A percentile compares a stretch with the other conserved stretches of the same genome.
These are phyloP conservation scores for Axis porcinus DNA, from an alignment of 2,113 vertebrate genomes.

Conservation along the genomic window DNA sequence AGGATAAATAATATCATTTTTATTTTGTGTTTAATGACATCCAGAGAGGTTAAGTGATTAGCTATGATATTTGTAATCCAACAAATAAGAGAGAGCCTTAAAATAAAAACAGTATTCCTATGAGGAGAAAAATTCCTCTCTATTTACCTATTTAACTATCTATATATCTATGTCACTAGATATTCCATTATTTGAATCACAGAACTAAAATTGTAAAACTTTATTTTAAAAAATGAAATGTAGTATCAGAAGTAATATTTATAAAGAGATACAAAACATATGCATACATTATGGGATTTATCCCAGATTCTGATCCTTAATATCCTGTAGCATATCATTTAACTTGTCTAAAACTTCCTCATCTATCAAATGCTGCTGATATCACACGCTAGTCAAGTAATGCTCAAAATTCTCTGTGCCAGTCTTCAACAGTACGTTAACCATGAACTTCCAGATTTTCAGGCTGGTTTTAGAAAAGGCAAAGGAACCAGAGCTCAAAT, in stretches of 20 bases:
- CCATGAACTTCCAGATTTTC: not conserved
- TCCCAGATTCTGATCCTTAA: not conserved
- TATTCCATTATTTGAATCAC: not conserved
- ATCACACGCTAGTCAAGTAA: accelerated
- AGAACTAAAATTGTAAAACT: not conserved
- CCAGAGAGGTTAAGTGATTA: not conserved
- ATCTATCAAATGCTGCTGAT: not conserved
- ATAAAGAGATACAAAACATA: not conserved
- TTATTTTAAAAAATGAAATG: not conserved
- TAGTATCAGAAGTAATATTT: not conserved
- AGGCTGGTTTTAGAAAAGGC: not conserved
- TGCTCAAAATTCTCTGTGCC: not conserved
- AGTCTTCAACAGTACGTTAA: not conserved
- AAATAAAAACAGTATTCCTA: not conserved
- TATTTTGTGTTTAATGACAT: not conserved
- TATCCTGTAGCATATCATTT: not conserved
- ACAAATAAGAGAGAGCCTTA: not conserved
- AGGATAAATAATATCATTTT: not conserved
- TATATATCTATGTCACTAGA: not conserved
- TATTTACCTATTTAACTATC: not conserved
- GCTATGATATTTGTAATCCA: not conserved
- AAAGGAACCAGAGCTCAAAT: not conserved
- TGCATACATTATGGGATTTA: not conserved
- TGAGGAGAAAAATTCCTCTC: not conserved
- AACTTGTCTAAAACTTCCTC: not conserved